Conservation (phyloP, 2,797 vertebrate genomes). For the Xyrichtys novacula region DNA sequence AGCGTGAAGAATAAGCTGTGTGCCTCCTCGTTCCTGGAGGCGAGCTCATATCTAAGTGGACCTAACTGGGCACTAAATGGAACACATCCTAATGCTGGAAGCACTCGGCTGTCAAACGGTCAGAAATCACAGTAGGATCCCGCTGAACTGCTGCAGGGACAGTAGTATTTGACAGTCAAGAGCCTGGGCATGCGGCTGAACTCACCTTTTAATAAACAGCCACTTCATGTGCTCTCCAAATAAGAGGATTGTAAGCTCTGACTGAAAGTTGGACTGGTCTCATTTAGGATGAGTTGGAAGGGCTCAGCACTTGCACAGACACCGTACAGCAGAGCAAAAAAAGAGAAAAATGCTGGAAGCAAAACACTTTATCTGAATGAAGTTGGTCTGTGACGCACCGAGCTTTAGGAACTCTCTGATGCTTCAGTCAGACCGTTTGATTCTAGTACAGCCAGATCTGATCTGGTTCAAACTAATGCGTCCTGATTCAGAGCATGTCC, state of each 20-base stretch:
- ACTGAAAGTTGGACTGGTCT: slow-evolving; percentile 51
- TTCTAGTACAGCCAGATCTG: slow-evolving; percentile 61
- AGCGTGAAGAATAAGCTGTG: slow-evolving; percentile 77
- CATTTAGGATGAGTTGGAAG: slow-evolving; percentile 43
- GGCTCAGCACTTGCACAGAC: slow-evolving; percentile 68
- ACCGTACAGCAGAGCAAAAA: slow-evolving; percentile 51
- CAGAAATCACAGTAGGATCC: slow-evolving; percentile 62
- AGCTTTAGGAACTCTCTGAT: slow-evolving; percentile 45
- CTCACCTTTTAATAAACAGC: slow-evolving; percentile 66
- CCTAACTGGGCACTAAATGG: slow-evolving; percentile 65
- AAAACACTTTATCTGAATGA: slow-evolving; percentile 53
- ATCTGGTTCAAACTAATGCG: slow-evolving; percentile 58
- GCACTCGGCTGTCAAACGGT: slow-evolving; percentile 68
- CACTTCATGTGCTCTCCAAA: slow-evolving; percentile 55
- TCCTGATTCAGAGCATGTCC: slow-evolving; percentile 37
- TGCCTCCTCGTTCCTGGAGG: slow-evolving; percentile 65
- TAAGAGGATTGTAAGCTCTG: slow-evolving; percentile 49
- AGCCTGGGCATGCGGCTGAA: slow-evolving; percentile 61
- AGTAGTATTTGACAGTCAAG: slow-evolving; percentile 46
- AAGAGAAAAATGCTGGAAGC: slow-evolving; percentile 30
- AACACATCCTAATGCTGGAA: slow-evolving; percentile 78
- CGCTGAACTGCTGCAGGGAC: slow-evolving; percentile 57
- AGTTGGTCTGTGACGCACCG: slow-evolving; percentile 48
- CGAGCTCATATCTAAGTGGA: slow-evolving; percentile 61
- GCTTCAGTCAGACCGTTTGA: slow-evolving; percentile 40